These are phyloP conservation scores for Stegophylla sp. DNA, from an alignment of 2,888 invertebrate genomes.

Conservation along the genomic window DNA sequence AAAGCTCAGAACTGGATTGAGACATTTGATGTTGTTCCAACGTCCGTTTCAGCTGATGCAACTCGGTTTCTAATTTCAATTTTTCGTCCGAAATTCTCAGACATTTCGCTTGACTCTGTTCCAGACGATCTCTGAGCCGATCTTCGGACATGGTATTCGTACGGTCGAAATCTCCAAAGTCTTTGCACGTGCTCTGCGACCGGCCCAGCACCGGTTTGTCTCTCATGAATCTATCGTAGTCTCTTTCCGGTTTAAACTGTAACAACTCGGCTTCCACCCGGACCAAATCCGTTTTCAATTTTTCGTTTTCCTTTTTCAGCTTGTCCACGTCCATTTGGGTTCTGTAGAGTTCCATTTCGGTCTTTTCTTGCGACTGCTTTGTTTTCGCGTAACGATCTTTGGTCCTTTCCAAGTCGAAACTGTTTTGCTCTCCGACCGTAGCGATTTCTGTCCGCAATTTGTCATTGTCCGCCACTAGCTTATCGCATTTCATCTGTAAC, in stretches of 20 bases:
- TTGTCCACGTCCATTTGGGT: constrained; percentile 72
- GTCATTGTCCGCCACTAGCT: constrained; percentile 81
- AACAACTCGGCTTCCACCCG: constrained; percentile 54
- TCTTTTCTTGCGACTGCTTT: constrained; percentile 79
- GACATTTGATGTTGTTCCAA: constrained; percentile 71
- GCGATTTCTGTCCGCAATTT: constrained; percentile 68
- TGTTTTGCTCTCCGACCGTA: constrained; percentile 68
- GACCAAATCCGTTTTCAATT: constrained; percentile 67
- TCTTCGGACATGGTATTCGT: constrained; percentile 39
- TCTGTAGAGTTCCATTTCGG: constrained; percentile 83
- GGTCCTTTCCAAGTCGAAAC: constrained; percentile 77
- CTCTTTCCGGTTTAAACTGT: constrained; percentile 56
- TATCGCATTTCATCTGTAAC: constrained; percentile 84
- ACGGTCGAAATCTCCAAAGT: constrained; percentile 53
- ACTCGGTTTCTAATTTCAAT: constrained; percentile 75
- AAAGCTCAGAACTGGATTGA: constrained; percentile 73
- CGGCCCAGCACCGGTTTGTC: constrained; percentile 49
- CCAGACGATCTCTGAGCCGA: constrained; percentile 66
- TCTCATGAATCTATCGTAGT: constrained; percentile 52
- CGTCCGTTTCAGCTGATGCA: constrained; percentile 72
- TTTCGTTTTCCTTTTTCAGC: constrained; percentile 84
- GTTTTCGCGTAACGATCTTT: constrained; percentile 87
- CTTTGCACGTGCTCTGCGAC: constrained; percentile 51
- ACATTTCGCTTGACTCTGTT: constrained; percentile 69
- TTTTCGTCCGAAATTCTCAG: constrained; percentile 70